These are phyloP conservation scores for Sphecodes monilicornis DNA, from an alignment of 2,888 invertebrate species.

Conservation along the genomic window DNA sequence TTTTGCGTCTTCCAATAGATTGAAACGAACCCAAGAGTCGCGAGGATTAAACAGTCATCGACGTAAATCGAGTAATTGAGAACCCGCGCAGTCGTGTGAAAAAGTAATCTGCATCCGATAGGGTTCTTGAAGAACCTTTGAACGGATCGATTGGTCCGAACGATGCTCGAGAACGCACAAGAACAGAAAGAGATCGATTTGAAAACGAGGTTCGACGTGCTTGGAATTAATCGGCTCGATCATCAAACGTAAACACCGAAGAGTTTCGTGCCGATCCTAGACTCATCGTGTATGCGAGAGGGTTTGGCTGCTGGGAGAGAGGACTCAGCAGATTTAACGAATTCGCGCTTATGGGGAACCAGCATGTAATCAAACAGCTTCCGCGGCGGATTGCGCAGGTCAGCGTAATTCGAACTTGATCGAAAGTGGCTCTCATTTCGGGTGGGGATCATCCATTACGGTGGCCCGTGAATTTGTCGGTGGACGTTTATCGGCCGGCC, in stretches of 20 bases:
- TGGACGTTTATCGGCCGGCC: slow-evolving; percentile 49
- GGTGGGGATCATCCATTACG: slow-evolving; percentile 3
- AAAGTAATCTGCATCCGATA: not conserved
- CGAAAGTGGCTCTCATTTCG: slow-evolving; percentile 6
- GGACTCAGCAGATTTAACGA: slow-evolving; percentile 12
- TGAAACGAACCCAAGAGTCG: not conserved
- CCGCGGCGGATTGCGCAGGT: not conserved
- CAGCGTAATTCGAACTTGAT: slow-evolving; percentile 6
- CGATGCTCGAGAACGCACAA: not conserved
- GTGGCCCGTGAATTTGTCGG: slow-evolving; percentile 29
- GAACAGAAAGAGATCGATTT: not conserved
- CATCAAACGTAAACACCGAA: not conserved
- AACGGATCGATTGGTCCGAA: not conserved
- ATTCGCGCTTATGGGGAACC: not conserved
- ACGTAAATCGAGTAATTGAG: not conserved
- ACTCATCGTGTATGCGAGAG: not conserved
- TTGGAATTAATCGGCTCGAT: not conserved
- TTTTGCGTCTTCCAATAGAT: not conserved
- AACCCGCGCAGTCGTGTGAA: not conserved
- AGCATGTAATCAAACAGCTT: slow-evolving; percentile 14
- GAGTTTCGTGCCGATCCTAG: not conserved
- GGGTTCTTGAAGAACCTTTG: not conserved
- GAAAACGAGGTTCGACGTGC: slow-evolving; percentile 3
- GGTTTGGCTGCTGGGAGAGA: not conserved
- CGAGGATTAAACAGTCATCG: not conserved